Conservation (phyloP, 1,140 invertebrate genomes). For the Zaprionus kolodkinae region DNA sequence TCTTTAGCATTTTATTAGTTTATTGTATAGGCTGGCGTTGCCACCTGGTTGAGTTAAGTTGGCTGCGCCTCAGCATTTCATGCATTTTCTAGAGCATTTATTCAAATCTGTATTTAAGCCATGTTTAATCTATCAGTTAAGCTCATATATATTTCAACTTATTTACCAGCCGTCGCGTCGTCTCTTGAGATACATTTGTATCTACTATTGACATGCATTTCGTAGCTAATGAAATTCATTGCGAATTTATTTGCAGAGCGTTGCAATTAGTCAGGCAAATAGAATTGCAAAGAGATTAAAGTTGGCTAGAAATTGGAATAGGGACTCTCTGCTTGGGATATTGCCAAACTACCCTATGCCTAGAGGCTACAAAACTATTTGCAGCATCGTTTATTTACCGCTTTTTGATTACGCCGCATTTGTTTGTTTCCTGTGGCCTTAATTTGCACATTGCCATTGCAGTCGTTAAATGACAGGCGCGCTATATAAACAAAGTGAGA, state of each 20-base stretch:
- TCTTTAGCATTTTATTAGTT: too few species aligned
- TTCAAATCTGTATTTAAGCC: background rate
- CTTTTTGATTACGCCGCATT: slow-evolving; percentile 81
- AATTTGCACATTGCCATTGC: slow-evolving; percentile 65
- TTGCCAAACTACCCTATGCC: too few species aligned
- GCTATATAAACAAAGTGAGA: slow-evolving; percentile 29
- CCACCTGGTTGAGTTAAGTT: too few species aligned
- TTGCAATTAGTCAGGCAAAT: slow-evolving; percentile 57
- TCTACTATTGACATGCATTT: slow-evolving; percentile 26
- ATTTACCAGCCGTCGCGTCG: background rate
- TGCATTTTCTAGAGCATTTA: too few species aligned
- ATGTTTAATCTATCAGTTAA: background rate
- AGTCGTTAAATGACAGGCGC: slow-evolving; percentile 51
- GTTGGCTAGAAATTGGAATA: background rate
- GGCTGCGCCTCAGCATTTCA: too few species aligned
- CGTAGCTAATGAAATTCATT: background rate
- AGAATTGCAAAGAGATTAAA: background rate
- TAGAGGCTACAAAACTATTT: slow-evolving; percentile 67
- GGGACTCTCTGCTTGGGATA: too few species aligned
- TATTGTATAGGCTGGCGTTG: too few species aligned
- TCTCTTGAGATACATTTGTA: slow-evolving; percentile 13
- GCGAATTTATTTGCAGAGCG: background rate
- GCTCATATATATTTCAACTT: background rate
- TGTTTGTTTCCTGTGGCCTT: slow-evolving; percentile 79
- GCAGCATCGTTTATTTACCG: slow-evolving; percentile 74